phyloP scores from a whole-genome alignment of 2,888 invertebrate genomes.

The Punctoribates punctum region DNA sequence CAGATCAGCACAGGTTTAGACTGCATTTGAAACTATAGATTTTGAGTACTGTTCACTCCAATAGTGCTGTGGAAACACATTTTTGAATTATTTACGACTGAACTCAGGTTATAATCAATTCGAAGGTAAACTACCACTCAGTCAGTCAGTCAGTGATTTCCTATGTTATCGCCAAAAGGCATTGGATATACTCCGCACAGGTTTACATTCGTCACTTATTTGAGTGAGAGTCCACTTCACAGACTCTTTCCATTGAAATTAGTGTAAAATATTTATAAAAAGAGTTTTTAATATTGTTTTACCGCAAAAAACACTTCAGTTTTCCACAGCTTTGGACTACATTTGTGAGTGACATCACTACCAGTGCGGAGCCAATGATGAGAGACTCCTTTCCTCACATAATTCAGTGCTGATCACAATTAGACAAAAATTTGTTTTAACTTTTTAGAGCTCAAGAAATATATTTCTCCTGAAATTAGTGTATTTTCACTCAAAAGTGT shows the following conservation, averaged over 20 bases:
- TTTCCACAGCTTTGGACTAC: too few species aligned
- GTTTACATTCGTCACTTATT: not conserved
- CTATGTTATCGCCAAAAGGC: not conserved
- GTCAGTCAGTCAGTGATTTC: not conserved
- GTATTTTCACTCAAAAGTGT: not conserved
- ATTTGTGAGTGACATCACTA: too few species aligned
- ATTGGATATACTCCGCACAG: not conserved
- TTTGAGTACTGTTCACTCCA: not conserved
- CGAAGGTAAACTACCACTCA: conserved; percentile 5
- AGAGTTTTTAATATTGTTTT: too few species aligned
- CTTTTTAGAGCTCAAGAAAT: not conserved
- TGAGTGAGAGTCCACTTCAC: too few species aligned
- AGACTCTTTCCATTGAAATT: too few species aligned
- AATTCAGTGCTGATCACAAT: too few species aligned
- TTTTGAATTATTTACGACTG: not conserved
- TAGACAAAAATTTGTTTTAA: not conserved
- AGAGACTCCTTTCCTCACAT: too few species aligned
- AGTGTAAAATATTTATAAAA: too few species aligned
- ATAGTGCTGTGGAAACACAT: not conserved
- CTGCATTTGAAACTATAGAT: not conserved
- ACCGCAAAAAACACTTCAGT: too few species aligned
- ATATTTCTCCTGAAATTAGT: not conserved
- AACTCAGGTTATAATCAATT: not conserved
- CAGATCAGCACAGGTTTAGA: too few species aligned
- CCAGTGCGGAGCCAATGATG: too few species aligned